These are phyloP conservation scores for Petrolisthes cinctipes DNA, from an alignment of 2,888 invertebrate genomes.

Conservation along the genomic window DNA sequence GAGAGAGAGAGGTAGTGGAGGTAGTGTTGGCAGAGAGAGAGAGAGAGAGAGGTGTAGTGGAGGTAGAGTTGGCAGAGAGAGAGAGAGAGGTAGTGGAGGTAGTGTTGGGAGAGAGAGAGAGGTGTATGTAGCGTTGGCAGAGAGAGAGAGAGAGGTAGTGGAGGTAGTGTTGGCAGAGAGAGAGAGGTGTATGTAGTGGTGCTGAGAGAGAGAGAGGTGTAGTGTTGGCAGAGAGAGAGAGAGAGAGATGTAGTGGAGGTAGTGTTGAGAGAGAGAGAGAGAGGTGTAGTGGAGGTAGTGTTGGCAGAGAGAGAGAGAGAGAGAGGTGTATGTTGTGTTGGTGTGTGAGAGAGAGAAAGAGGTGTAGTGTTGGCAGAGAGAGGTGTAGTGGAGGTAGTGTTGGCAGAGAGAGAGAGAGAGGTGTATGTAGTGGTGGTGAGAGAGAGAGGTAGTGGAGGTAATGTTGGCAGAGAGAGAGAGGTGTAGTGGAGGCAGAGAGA, in stretches of 20 bases:
- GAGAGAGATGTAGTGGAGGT: neutral
- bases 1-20: neutral
- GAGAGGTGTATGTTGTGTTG: conserved; percentile 5
- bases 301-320: neutral
- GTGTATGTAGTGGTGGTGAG: neutral
- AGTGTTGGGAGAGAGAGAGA: neutral
- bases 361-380: neutral
- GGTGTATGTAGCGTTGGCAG: too few species aligned
- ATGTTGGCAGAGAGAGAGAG: too few species aligned
- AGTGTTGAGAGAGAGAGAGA: conserved; percentile 16
- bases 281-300: neutral
- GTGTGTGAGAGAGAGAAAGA: neutral
- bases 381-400: neutral
- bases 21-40: neutral
- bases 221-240: neutral
- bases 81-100: neutral
- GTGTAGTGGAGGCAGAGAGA: neutral
- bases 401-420: neutral
- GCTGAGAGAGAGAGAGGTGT: neutral
- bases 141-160: neutral
- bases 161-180: too few species aligned
- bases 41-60: neutral
- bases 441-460: neutral
- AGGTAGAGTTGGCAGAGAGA: neutral
- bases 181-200: too few species aligned